Percentiles rank a stretch among this genome's conserved stretches.
These are phyloP conservation scores for Zeuzera pyrina DNA, from an alignment of 2,888 invertebrate species.

Conservation along the genomic window DNA sequence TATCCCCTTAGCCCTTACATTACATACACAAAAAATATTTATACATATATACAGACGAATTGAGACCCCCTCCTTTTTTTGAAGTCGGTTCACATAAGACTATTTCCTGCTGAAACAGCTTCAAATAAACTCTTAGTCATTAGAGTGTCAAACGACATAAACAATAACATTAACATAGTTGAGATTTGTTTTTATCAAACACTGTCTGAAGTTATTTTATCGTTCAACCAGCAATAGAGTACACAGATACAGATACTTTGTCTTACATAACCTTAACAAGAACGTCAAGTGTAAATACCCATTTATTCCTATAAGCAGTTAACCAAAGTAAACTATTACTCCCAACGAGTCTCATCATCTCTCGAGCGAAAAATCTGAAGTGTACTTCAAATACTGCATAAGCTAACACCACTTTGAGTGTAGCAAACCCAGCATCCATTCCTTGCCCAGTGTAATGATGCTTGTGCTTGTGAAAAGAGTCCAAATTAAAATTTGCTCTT, in stretches of 20 bases:
- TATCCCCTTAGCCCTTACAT: too few species aligned
- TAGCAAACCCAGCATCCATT: slow-evolving; percentile 27
- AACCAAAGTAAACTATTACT: slow-evolving; percentile 47
- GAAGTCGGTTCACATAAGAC: too few species aligned
- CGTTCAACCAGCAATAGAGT: too few species aligned
- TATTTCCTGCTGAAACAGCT: too few species aligned
- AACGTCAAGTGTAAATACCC: slow-evolving; percentile 25
- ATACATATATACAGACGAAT: too few species aligned
- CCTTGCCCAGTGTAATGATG: slow-evolving; percentile 35
- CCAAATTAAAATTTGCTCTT: slow-evolving; percentile 40
- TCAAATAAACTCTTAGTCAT: too few species aligned
- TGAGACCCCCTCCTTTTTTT: too few species aligned
- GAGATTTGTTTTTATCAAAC: too few species aligned
- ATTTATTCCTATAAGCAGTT: slow-evolving; percentile 54
- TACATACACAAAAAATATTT: too few species aligned
- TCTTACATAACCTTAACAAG: neutral
- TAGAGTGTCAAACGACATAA: too few species aligned
- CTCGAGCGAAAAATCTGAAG: slow-evolving; percentile 71
- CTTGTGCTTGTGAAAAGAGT: slow-evolving; percentile 39
- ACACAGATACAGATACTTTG: neutral
- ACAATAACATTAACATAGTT: too few species aligned
- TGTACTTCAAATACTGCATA: slow-evolving; percentile 75
- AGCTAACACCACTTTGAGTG: slow-evolving; percentile 40
- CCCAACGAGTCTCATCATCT: slow-evolving; percentile 73
- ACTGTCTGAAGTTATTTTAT: too few species aligned